These are phyloP conservation scores for Physocephala rufipes DNA, from an alignment of 2,888 invertebrate genomes.

Conservation along the genomic window DNA sequence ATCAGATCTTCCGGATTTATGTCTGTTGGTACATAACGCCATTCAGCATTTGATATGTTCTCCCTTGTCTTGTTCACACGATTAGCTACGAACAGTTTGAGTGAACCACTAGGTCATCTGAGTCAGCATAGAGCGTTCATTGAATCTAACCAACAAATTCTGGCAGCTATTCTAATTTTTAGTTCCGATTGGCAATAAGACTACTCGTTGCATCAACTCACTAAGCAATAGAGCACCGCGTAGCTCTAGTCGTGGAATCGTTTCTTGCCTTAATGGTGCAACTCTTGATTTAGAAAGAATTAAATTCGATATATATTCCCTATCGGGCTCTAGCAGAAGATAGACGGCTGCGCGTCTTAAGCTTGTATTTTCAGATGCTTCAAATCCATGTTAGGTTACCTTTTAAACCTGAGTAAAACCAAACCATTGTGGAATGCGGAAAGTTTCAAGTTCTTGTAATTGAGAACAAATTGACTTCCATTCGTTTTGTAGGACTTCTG, in stretches of 20 bases:
- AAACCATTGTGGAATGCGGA: too few species aligned
- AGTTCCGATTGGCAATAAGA: background rate
- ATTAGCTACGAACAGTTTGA: background rate
- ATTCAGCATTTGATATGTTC: background rate
- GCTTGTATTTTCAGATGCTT: conserved; percentile 38
- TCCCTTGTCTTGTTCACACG: background rate
- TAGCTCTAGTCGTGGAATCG: conserved; percentile 33
- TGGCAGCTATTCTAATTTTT: too few species aligned
- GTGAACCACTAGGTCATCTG: too few species aligned
- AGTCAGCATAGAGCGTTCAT: too few species aligned
- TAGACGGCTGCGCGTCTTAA: conserved; percentile 38
- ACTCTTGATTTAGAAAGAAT: conserved; percentile 41
- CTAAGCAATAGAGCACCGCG: conserved; percentile 36
- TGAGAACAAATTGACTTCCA: too few species aligned
- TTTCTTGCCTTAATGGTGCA: conserved; percentile 29
- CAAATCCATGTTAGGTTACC: conserved; percentile 37
- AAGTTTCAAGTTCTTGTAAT: background rate
- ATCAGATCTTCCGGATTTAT: conserved; percentile 19
- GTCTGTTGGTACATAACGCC: conserved; percentile 18
- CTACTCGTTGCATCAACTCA: conserved; percentile 30
- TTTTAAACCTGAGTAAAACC: too few species aligned
- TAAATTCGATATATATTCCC: conserved; percentile 26
- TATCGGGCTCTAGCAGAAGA: conserved; percentile 17
- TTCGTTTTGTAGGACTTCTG: background rate
- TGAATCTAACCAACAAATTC: too few species aligned